phyloP scores from a whole-genome alignment of 2,113 vertebrate species.

The Nibea coibor region DNA sequence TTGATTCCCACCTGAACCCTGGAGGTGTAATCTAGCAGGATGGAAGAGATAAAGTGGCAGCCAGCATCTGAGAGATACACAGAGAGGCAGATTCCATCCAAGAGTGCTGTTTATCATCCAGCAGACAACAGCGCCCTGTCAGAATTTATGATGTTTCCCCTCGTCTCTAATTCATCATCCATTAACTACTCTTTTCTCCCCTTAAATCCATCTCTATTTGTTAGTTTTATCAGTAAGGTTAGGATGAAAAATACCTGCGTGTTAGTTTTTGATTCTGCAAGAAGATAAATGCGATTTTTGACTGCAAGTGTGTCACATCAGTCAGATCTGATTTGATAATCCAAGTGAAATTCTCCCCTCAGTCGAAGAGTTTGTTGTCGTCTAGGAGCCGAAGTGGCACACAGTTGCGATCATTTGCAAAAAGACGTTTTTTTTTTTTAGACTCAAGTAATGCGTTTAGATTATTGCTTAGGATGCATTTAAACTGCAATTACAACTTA shows the following conservation, averaged over 20 bases:
- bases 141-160: slow-evolving; percentile 83
- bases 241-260: slow-evolving; percentile 70
- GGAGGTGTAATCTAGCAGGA: slow-evolving; percentile 88
- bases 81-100: slow-evolving; percentile 81
- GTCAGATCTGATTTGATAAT: slow-evolving; percentile 70
- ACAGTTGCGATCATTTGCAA: slow-evolving; percentile 32
- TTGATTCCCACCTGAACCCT: slow-evolving; percentile 89
- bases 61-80: slow-evolving; percentile 82
- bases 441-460: slow-evolving; percentile 42
- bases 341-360: slow-evolving; percentile 50
- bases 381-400: slow-evolving; percentile 22
- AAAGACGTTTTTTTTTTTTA: neutral
- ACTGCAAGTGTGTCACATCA: slow-evolving; percentile 72
- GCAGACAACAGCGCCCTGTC: slow-evolving; percentile 80
- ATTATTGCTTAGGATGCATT: slow-evolving; percentile 47
- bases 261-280: slow-evolving; percentile 65
- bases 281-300: slow-evolving; percentile 71
- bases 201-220: slow-evolving; percentile 79
- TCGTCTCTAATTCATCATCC: slow-evolving; percentile 85
- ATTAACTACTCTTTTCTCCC: slow-evolving; percentile 80
- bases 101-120: slow-evolving; percentile 81
- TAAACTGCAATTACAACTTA: slow-evolving; percentile 34
- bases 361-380: slow-evolving; percentile 40
- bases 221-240: slow-evolving; percentile 75
- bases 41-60: slow-evolving; percentile 86